Evolutionary conservation across 2,113 vertebrate genomes (phyloP).

Genomic region (Engraulis encrasicolus): DNA sequence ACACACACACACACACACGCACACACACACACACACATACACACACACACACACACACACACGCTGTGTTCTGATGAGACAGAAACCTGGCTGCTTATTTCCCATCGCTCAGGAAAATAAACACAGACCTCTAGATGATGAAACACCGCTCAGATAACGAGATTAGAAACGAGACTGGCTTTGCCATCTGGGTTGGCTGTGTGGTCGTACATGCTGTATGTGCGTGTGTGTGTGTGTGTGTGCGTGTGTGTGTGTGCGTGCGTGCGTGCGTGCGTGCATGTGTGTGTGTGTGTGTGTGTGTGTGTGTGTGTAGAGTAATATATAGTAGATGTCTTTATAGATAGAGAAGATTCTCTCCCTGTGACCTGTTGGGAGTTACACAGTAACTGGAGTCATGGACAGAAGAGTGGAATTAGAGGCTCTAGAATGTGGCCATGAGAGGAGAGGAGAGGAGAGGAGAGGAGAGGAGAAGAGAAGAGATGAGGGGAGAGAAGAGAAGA

Average conservation of each 20-base stretch:
- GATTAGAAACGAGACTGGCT: background rate
- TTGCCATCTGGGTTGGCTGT: background rate
- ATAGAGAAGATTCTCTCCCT: too few species aligned
- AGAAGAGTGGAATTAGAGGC: too few species aligned
- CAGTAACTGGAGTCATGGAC: too few species aligned
- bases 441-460: slow-evolving; percentile 22
- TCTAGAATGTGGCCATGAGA: background rate
- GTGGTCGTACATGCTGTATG: too few species aligned
- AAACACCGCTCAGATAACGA: background rate
- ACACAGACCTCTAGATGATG: background rate
- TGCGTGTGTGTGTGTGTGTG: background rate
- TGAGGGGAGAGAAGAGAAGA: slow-evolving; percentile 31
- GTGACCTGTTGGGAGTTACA: too few species aligned
- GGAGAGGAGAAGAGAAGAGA: slow-evolving; percentile 13
- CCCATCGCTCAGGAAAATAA: background rate
- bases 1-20: too few species aligned
- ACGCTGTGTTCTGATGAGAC: too few species aligned
- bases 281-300: too few species aligned
- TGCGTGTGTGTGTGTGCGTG: slow-evolving; percentile 5
- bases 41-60: too few species aligned
- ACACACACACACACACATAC: too few species aligned
- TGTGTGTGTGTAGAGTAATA: too few species aligned
- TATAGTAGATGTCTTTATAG: too few species aligned
- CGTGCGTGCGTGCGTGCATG: background rate
- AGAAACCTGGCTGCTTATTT: background rate